Conservation (phyloP, 2,888 invertebrate species). For the Macroteleia sp. region DNA sequence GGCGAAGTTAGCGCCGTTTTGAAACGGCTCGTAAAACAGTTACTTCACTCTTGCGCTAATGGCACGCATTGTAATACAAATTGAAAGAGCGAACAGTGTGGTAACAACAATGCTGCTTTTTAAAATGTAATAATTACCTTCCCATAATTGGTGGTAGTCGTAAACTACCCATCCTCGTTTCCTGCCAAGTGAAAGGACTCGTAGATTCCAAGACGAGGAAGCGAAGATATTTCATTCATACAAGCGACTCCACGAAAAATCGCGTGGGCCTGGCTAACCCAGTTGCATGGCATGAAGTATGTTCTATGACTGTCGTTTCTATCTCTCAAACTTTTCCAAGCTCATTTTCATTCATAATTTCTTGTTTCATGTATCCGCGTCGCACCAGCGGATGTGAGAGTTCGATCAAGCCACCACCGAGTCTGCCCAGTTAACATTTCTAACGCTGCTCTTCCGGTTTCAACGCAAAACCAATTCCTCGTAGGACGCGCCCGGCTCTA, state of each 20-base stretch:
- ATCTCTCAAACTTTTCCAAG: no score
- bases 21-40: constrained; percentile 27
- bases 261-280: constrained; percentile 1
- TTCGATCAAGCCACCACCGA: no score
- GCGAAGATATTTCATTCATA: constrained; percentile 33
- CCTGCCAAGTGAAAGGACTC: constrained; percentile 53
- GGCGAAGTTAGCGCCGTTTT: background rate
- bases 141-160: constrained; percentile 37
- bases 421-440: constrained; percentile 56
- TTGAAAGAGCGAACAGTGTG: constrained; percentile 41
- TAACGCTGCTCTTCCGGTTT: constrained; percentile 50
- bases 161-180: constrained; percentile 49
- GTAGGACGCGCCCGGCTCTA: constrained; percentile 17
- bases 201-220: background rate
- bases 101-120: constrained; percentile 52
- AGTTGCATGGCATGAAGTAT: no score
- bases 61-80: constrained; percentile 38
- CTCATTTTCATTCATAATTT: background rate
- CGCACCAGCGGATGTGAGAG: constrained; percentile 6
- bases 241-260: background rate
- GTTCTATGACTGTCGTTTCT: no score
- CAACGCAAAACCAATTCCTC: constrained; percentile 15
- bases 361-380: background rate
- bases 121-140: constrained; percentile 49
- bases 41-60: constrained; percentile 29